These are phyloP conservation scores for Antechinus flavipes DNA, from an alignment of 2,113 vertebrate genomes.

Conservation along the genomic window DNA sequence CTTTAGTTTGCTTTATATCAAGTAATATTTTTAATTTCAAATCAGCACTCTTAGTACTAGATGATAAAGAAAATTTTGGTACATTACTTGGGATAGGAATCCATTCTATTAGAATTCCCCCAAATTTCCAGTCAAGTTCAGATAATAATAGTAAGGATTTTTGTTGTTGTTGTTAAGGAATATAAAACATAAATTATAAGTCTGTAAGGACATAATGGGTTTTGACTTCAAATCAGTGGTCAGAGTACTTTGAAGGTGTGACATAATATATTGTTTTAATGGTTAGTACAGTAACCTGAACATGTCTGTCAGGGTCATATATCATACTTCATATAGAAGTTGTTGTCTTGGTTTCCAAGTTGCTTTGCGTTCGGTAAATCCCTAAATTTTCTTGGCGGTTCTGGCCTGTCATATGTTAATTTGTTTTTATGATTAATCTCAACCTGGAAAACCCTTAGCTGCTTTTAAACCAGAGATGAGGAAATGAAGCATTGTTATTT, in stretches of 20 bases:
- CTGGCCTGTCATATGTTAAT: conserved; percentile 64
- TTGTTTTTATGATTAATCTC: conserved; percentile 27
- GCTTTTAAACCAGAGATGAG: conserved; percentile 28
- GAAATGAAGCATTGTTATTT: conserved; percentile 7
- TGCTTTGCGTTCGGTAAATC: conserved; percentile 78
- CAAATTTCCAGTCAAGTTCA: conserved; percentile 76
- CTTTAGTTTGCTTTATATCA: background rate
- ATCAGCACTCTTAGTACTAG: conserved; percentile 30
- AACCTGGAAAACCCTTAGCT: conserved; percentile 43
- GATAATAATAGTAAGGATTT: background rate
- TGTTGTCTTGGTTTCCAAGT: conserved; percentile 56
- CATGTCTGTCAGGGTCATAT: conserved; percentile 17
- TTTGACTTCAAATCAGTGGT: conserved; percentile 60
- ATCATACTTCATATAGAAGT: background rate
- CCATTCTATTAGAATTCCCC: conserved; percentile 82
- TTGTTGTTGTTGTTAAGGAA: conserved; percentile 25
- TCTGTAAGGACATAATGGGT: conserved; percentile 56
- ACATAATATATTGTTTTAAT: background rate
- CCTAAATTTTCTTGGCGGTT: conserved; percentile 78
- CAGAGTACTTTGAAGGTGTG: conserved; percentile 6
- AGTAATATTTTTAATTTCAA: background rate
- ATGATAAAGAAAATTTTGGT: conserved; percentile 44
- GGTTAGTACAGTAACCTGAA: background rate
- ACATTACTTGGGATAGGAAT: conserved; percentile 53
- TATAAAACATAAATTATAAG: conserved; percentile 31